Base-by-base conservation (phyloP, 2,888 invertebrate genomes). In the Notodonta dromedarius region DNA sequence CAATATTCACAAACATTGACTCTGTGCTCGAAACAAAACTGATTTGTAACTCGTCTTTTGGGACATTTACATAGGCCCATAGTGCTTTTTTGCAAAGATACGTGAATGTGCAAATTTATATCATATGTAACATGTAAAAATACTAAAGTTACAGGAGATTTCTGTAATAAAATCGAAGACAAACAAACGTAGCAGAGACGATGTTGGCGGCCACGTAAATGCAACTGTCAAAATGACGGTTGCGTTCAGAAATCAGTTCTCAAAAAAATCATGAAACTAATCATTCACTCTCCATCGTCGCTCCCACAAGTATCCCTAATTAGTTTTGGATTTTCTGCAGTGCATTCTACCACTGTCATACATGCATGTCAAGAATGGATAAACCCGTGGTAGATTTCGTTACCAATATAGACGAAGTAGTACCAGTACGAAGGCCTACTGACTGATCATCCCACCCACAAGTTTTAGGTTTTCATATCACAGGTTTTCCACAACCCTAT, bases 51-150 rank as follows among this genome's bases (percentile, higher is more conserved):
- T 92, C 97, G 96, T 78, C 98, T 95, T 90, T 99, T 99, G 24
- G 99, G 98, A 94, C 99, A 99, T 90, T 99, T 99, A 93, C 99
- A 99, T 69, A 99, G 94, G 69, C 99, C 99, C 99, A 99, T 99
- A 53, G 56, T 86, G 82, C 78, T 57, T 35, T 51, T 61, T 32
- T 5, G 60, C 51, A 57, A 56, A 48, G 14, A 57, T 57, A 61
- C 56, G 54, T 58, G 50, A 53, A 62, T 35, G 42, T 51, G 39
- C 40, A 51, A 65, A 58, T 63, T 58, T 65, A 55, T 51, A n/a
- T 53, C 61, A 62, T 58, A 66, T 60, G 50, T 58, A 62, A 48
- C 59, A 61, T 59, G 59, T 39, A 62, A 54, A 62, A 72, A 59
- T 62, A 62, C 55, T 44, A 57, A 57, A 66, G 24, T 57, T 59